Conservation (phyloP, 1,140 invertebrate species). For the Panagrolaimus sp. region DNA sequence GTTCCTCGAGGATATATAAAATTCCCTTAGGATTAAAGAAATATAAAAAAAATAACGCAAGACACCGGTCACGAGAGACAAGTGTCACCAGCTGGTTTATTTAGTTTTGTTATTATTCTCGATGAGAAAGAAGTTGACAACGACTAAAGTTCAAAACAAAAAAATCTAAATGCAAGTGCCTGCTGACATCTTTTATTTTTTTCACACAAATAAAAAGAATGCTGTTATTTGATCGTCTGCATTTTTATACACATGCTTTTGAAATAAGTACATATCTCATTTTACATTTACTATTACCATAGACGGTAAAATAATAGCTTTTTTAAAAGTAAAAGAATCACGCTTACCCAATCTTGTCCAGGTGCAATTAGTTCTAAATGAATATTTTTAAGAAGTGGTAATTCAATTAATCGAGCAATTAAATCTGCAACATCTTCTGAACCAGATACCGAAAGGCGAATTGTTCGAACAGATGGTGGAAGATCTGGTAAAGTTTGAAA, state of each 20-base stretch:
- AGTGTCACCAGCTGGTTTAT: too few relatives aligned
- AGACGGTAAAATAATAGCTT: background rate
- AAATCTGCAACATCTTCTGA: conserved; percentile 46
- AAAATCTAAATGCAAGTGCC: background rate
- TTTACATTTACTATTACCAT: background rate
- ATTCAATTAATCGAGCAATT: conserved; percentile 31
- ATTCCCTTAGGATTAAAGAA: too few relatives aligned
- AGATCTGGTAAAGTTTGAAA: conserved; percentile 44
- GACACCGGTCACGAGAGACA: too few relatives aligned
- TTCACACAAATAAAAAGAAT: too few relatives aligned
- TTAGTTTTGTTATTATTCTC: background rate
- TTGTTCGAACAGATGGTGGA: conserved; percentile 38
- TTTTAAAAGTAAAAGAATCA: too few relatives aligned
- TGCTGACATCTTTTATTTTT: background rate
- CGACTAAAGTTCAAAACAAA: background rate
- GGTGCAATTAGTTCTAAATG: conserved; percentile 49
- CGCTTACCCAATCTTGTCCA: conserved; percentile 45
- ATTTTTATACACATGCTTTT: too few relatives aligned
- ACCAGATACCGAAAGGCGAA: conserved; percentile 51
- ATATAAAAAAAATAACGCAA: too few relatives aligned
- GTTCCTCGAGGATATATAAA: too few relatives aligned
- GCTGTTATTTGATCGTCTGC: too few relatives aligned
- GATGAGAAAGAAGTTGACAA: too few relatives aligned
- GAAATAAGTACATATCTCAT: too few relatives aligned
- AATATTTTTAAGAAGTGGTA: conserved; percentile 41